A percentile compares a stretch with the other conserved stretches of the same genome.
phyloP scores from a whole-genome alignment of 1,140 invertebrate species.

The Neuroterus valhalla region DNA sequence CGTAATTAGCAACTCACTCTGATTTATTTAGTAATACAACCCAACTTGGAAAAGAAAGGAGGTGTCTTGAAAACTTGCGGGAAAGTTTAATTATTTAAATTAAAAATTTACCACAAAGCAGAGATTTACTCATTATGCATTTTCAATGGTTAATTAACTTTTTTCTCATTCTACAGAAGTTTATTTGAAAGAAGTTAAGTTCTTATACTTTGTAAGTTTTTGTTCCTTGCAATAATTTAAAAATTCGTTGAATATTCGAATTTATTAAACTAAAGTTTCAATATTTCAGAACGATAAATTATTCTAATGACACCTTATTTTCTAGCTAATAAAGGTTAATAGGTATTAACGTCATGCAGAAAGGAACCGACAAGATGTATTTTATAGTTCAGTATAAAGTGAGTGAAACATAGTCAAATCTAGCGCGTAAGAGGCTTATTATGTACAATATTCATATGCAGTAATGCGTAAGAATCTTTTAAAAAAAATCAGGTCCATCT shows the following conservation, averaged over 20 bases:
- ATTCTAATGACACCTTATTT: neutral
- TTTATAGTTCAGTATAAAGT: too few relatives aligned
- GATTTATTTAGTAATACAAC: neutral
- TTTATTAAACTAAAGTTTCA: neutral
- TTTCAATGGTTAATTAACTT: too few relatives aligned
- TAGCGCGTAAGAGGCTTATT: too few relatives aligned
- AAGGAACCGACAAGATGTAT: neutral
- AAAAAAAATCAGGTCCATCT: too few relatives aligned
- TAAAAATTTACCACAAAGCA: neutral
- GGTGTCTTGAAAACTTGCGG: neutral
- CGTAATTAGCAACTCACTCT: conserved; percentile 20
- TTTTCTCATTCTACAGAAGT: too few relatives aligned
- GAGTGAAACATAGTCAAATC: too few relatives aligned
- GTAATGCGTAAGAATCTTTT: too few relatives aligned
- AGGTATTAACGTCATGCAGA: neutral
- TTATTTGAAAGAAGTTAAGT: too few relatives aligned
- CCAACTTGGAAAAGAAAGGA: neutral
- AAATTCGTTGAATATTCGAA: neutral
- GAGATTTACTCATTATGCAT: too few relatives aligned
- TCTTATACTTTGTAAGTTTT: too few relatives aligned
- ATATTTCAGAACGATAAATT: conserved; percentile 2
- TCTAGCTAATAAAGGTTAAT: conserved; percentile 15
- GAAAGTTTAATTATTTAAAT: neutral
- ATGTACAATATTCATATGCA: too few relatives aligned
- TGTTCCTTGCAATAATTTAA: neutral